Conservation (phyloP, 2,888 invertebrate species). For the Philereme vetulata region DNA sequence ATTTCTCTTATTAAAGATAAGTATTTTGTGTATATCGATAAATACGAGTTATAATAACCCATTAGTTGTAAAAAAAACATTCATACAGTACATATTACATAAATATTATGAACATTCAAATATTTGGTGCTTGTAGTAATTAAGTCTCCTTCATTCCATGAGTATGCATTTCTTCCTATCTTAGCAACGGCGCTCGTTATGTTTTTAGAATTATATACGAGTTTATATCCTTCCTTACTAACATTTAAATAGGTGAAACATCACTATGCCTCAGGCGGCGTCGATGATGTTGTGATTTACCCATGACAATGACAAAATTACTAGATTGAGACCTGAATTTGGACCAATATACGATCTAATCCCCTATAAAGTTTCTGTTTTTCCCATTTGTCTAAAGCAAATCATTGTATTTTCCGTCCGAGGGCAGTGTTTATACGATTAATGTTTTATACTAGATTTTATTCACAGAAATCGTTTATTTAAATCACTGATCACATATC, state of each 20-base stretch:
- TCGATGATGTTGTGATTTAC: slow-evolving; percentile 52
- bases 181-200: slow-evolving; percentile 29
- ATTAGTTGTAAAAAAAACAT: slow-evolving; percentile 48
- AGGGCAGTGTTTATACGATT: slow-evolving; percentile 36
- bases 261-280: slow-evolving; percentile 12
- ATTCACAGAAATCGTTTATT: no score
- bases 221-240: slow-evolving; percentile 35
- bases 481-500: slow-evolving; percentile 18
- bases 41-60: slow-evolving; percentile 42
- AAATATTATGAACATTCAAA: slow-evolving; percentile 52
- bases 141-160: slow-evolving; percentile 76
- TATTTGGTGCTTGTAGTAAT: slow-evolving; percentile 80
- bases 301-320: slow-evolving; percentile 61
- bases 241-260: slow-evolving; percentile 28
- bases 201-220: slow-evolving; percentile 23
- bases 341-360: slow-evolving; percentile 63
- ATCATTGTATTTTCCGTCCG: slow-evolving; percentile 59
- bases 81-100: slow-evolving; percentile 46
- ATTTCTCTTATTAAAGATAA: slow-evolving; percentile 36
- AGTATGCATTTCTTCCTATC: slow-evolving; percentile 60
- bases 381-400: not conserved
- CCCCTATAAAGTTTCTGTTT: not conserved
- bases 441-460: not conserved
- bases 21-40: slow-evolving; percentile 41
- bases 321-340: slow-evolving; percentile 63